These are phyloP conservation scores for Minunthozetes semirufus DNA, from an alignment of 2,888 invertebrate species.

Conservation along the genomic window DNA sequence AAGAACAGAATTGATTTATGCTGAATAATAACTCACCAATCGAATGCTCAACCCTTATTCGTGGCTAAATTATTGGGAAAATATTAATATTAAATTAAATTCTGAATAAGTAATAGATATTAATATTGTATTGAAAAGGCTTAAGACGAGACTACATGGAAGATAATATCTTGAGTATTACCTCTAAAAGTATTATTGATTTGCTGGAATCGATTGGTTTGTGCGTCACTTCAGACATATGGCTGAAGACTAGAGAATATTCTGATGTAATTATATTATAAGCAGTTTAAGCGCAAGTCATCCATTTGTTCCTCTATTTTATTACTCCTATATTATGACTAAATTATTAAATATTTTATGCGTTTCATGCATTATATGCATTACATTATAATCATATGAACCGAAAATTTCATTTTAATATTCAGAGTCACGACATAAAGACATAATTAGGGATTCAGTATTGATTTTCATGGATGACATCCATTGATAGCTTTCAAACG, in stretches of 20 bases:
- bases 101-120: no score
- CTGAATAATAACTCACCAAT: no score
- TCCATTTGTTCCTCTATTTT: neutral
- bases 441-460: neutral
- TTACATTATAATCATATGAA: neutral
- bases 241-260: neutral
- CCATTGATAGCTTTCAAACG: neutral
- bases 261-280: neutral
- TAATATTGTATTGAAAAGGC: no score
- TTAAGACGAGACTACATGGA: no score
- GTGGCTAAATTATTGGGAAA: no score
- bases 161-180: no score
- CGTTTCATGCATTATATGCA: neutral
- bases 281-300: conserved; percentile 16
- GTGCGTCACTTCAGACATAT: conserved; percentile 6
- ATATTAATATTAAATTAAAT: no score
- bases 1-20: no score
- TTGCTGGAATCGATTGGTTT: conserved; percentile 8
- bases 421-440: conserved; percentile 19
- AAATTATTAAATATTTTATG: neutral
- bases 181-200: neutral
- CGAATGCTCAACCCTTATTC: no score
- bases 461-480: conserved; percentile 1
- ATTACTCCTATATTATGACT: no score
- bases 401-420: neutral